Conservation (phyloP, 1,140 invertebrate species). For the Scaptomyza pallida region DNA sequence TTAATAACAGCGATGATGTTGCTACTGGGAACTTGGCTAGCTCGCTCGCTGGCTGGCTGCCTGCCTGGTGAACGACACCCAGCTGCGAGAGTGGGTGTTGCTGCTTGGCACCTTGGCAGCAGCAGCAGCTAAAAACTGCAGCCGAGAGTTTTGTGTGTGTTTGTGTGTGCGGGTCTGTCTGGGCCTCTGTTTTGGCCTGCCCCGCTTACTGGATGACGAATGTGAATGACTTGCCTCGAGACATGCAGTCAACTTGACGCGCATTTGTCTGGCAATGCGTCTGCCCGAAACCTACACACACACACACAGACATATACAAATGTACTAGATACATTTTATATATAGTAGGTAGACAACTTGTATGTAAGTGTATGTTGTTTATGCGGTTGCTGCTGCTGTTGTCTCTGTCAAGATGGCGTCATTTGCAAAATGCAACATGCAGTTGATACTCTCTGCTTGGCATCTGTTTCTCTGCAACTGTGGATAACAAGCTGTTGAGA, state of each 20-base stretch:
- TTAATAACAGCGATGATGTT: conserved; percentile 71
- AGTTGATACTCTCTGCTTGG: conserved; percentile 18
- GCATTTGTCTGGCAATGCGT: conserved; percentile 81
- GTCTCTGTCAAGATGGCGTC: conserved; percentile 77
- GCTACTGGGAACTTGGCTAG: conserved; percentile 51
- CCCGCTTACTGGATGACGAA: conserved; percentile 64
- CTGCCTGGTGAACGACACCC: conserved; percentile 67
- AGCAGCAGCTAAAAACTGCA: conserved; percentile 14
- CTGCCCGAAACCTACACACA: conserved; percentile 56
- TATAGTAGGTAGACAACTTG: conserved; percentile 41
- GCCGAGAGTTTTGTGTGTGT: conserved; percentile 34
- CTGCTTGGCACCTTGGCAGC: conserved; percentile 70
- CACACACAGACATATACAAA: conserved; percentile 16
- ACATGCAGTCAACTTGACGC: conserved; percentile 82
- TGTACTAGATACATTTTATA: conserved; percentile 38
- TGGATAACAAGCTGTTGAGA: conserved; percentile 77
- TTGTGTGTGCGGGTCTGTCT: conserved; percentile 35
- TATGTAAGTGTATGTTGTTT: conserved; percentile 28
- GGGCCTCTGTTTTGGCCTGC: conserved; percentile 33
- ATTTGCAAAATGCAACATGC: conserved; percentile 50
- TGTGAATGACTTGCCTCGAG: conserved; percentile 81
- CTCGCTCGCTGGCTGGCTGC: conserved; percentile 43
- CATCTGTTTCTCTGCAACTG: conserved; percentile 21
- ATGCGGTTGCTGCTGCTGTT: conserved; percentile 50
- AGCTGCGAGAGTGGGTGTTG: conserved; percentile 66